Evolutionary conservation across 2,113 vertebrate species (phyloP), one percentile per base, ranked within the genome.

Genomic region (Garra rufa): DNA sequence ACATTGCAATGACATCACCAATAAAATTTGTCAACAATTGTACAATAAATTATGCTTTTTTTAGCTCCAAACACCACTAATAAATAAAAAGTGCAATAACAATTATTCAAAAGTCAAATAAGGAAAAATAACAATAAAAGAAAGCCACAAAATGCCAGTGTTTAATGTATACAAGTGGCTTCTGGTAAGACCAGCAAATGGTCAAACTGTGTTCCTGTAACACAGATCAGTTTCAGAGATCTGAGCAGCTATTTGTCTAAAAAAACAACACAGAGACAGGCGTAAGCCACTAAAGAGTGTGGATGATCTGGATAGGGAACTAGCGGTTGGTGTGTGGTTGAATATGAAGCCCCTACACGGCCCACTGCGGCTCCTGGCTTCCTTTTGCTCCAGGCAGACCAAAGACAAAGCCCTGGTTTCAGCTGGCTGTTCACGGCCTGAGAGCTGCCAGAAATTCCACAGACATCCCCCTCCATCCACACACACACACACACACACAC

Each of bases 341-440:
- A 8, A 59, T 30, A 8, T 79, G 52, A 61, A 71, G 48, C 30
- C 13, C 50, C 82, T 26, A 17, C 76, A 63, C 30, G 57, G 78
- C 84, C 80, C 61, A 65, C 46, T 76, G 38, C 10, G 57, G 52
- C 78, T 46, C 61, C 50, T 78, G 78, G 80, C 52, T 73, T 80
- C 76, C 77, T n/a, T 71, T 38, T 73, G 81, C 87, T 81, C 71
- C 81, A 81, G 63, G 70, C 84, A 86, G 80, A 83, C 81, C 81
- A 83, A 78, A 85, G 85, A 77, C 81, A 74, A 75, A 78, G 82
- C 57, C 83, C 81, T 82, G 88, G 86, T 87, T 87, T 92, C 81
- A 81, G 88, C 86, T 81, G 76, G 81, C 84, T 83, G 59, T 76
- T 48, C 69, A 50, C 14, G 50, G 52, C 34, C 46, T 59, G 69